Percentiles rank a stretch among this genome's conserved stretches.
These are phyloP conservation scores for Diplazon laetatorius DNA, from an alignment of 2,888 invertebrate genomes.

Conservation along the genomic window DNA sequence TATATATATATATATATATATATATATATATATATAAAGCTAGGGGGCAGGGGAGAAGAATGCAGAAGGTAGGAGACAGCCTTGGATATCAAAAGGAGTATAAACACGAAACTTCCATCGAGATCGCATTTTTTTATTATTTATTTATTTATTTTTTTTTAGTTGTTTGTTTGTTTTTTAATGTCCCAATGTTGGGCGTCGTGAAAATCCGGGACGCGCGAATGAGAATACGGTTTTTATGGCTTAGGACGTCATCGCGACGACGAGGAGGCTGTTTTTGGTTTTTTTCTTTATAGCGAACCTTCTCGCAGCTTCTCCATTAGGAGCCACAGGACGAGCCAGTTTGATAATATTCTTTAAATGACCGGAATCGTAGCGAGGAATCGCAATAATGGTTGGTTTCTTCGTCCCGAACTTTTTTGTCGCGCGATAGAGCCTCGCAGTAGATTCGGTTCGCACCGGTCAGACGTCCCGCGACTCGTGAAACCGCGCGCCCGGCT, in stretches of 20 bases:
- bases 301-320: slow-evolving; percentile 22
- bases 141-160: background rate
- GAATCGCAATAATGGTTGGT: background rate
- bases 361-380: slow-evolving; percentile 4
- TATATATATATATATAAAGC: too few relatives aligned
- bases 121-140: slow-evolving; percentile 41
- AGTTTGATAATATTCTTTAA: slow-evolving; percentile 15
- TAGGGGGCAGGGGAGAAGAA: too few relatives aligned
- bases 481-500: background rate
- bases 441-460: background rate
- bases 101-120: slow-evolving; percentile 59
- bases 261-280: slow-evolving; percentile 22
- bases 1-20: too few relatives aligned
- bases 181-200: slow-evolving; percentile 33
- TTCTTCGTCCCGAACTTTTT: background rate
- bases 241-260: slow-evolving; percentile 27
- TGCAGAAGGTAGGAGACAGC: slow-evolving; percentile 17
- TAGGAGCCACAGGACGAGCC: slow-evolving; percentile 18
- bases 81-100: slow-evolving; percentile 58
- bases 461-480: background rate
- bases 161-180: too few relatives aligned
- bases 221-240: slow-evolving; percentile 49
- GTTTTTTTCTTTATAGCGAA: background rate
- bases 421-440: background rate
- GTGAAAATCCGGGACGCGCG: slow-evolving; percentile 29